These are phyloP conservation scores for Heliconius hermathena DNA, from an alignment of 1,140 invertebrate genomes.

Conservation along the genomic window DNA sequence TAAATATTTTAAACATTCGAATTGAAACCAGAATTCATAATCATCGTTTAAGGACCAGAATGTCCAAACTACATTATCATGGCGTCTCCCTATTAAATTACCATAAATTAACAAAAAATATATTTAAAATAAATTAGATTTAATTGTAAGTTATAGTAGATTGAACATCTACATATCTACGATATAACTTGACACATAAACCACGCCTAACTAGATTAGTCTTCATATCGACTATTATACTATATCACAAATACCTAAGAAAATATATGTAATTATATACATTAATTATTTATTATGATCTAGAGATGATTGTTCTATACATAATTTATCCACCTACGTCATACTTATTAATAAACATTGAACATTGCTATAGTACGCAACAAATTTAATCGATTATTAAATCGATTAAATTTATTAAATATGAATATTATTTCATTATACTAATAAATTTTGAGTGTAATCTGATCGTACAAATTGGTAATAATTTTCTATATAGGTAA, in stretches of 20 bases:
- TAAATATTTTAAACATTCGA: too few species aligned
- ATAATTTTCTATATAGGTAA: background rate
- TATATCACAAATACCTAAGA: conserved; percentile 35
- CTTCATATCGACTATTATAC: conserved; percentile 19
- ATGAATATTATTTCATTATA: conserved; percentile 13
- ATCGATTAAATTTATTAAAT: background rate
- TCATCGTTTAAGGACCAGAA: too few species aligned
- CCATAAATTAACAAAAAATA: background rate
- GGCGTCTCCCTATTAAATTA: background rate
- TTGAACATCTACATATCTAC: background rate
- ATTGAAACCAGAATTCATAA: too few species aligned
- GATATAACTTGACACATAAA: background rate
- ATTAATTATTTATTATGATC: conserved; percentile 39
- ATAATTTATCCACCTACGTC: conserved; percentile 49
- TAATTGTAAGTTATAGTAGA: background rate
- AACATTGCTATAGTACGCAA: conserved; percentile 45
- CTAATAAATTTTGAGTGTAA: conserved; percentile 8
- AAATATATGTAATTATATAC: conserved; percentile 40
- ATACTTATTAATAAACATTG: conserved; percentile 47
- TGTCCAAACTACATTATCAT: too few species aligned
- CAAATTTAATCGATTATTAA: conserved; percentile 41
- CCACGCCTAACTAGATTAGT: conserved; percentile 34
- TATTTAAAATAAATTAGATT: background rate
- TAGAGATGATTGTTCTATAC: conserved; percentile 36
- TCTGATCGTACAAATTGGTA: conserved; percentile 1